phyloP scores from a whole-genome alignment of 2,797 vertebrate genomes.

The Molossus molossus region DNA sequence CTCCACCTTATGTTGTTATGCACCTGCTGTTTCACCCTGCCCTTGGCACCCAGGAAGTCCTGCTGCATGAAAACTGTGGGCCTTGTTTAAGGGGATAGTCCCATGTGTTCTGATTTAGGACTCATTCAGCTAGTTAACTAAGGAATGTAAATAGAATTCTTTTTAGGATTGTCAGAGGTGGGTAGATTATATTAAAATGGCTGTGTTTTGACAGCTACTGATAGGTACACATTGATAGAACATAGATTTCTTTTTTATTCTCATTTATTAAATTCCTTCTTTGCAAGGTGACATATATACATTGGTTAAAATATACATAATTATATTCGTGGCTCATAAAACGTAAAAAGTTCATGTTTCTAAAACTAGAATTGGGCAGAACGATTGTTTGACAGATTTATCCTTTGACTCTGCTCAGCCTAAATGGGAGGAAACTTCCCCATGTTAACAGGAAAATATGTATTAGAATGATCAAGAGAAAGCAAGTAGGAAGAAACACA shows the following conservation, averaged over 20 bases:
- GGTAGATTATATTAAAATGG: background rate
- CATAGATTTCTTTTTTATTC: slow-evolving; percentile 12
- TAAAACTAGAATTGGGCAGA: slow-evolving; percentile 59
- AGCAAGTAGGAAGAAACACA: background rate
- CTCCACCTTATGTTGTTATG: fast-evolving
- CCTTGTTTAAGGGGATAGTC: background rate
- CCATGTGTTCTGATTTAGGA: background rate
- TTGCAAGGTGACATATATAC: background rate
- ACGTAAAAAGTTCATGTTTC: slow-evolving; percentile 20
- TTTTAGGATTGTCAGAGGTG: background rate
- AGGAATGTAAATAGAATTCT: background rate
- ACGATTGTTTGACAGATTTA: slow-evolving; percentile 11
- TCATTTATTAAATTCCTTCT: slow-evolving; percentile 18
- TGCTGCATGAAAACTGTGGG: background rate
- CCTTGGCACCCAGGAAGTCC: background rate
- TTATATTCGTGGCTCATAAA: slow-evolving; percentile 22
- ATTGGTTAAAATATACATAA: slow-evolving; percentile 15
- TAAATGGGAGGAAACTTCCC: background rate
- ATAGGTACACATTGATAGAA: background rate
- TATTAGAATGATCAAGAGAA: slow-evolving; percentile 31
- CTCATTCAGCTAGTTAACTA: background rate
- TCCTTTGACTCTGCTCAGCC: slow-evolving; percentile 23
- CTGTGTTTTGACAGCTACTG: background rate
- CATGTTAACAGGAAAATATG: background rate
- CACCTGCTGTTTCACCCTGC: background rate